phyloP scores from a whole-genome alignment of 2,113 vertebrate species.

The Mixornis gularis region DNA sequence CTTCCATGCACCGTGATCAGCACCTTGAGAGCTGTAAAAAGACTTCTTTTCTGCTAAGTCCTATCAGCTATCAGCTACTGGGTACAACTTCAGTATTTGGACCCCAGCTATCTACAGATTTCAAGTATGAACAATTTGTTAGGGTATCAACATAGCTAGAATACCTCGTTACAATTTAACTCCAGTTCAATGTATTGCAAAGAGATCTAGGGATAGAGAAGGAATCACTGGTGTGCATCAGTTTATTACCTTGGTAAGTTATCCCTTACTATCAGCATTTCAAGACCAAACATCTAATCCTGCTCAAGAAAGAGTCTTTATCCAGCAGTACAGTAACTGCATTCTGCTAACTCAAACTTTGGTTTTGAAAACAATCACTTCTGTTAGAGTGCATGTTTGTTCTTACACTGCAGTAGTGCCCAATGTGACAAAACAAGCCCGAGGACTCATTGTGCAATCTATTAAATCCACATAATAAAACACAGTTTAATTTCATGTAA shows the following conservation, averaged over 20 bases:
- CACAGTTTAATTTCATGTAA: neutral
- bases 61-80: neutral
- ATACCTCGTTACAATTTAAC: neutral
- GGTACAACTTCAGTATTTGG: neutral
- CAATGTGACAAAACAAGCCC: neutral
- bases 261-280: neutral
- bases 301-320: neutral
- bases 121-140: neutral
- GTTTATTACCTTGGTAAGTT: neutral
- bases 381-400: neutral
- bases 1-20: neutral
- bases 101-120: neutral
- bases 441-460: neutral
- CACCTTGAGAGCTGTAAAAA: neutral
- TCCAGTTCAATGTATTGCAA: neutral
- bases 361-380: neutral
- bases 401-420: neutral
- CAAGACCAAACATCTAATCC: neutral
- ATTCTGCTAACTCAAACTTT: neutral
- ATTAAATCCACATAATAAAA: neutral
- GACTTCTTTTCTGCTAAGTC: neutral
- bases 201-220: neutral
- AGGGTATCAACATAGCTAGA: neutral
- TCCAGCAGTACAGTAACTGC: neutral
- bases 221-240: neutral